Percentiles rank a stretch among this genome's conserved stretches.
Evolutionary conservation across 2,888 invertebrate genomes (phyloP).

Genomic region (Philopedon plagiatum): DNA sequence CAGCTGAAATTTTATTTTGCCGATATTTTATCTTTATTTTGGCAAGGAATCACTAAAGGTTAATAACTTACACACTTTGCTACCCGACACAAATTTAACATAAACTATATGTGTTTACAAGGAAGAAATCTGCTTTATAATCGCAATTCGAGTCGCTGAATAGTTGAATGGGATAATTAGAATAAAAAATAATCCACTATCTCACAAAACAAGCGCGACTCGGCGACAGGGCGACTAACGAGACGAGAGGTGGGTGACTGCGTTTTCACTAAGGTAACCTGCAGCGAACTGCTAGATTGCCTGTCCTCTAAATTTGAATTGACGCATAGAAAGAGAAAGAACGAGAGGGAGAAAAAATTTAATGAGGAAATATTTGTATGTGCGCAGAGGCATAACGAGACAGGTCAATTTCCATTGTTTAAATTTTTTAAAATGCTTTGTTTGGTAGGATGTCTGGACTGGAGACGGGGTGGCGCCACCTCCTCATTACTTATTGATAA

Average conservation of each 20-base stretch:
- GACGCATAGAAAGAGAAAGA: constrained; percentile 12
- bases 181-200: too few species aligned
- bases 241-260: neutral
- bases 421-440: neutral
- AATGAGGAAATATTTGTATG: constrained; percentile 27
- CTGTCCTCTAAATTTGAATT: constrained; percentile 7
- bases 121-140: neutral
- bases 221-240: constrained; percentile 2
- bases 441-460: neutral
- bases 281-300: neutral
- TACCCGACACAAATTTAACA: neutral
- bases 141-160: too few species aligned
- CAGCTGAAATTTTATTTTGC: constrained; percentile 1
- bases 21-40: neutral
- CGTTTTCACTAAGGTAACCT: constrained; percentile 14
- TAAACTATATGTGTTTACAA: neutral
- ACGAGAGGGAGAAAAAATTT: constrained; percentile 29
- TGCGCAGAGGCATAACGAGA: neutral
- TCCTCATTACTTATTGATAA: neutral
- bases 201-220: constrained; percentile 4
- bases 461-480: neutral
- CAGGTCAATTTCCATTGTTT: constrained; percentile 5
- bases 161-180: too few species aligned
- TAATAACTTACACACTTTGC: constrained; percentile 9
- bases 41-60: neutral